Evolutionary conservation across 2,113 vertebrate genomes (phyloP).

Genomic region (Otis tarda): DNA sequence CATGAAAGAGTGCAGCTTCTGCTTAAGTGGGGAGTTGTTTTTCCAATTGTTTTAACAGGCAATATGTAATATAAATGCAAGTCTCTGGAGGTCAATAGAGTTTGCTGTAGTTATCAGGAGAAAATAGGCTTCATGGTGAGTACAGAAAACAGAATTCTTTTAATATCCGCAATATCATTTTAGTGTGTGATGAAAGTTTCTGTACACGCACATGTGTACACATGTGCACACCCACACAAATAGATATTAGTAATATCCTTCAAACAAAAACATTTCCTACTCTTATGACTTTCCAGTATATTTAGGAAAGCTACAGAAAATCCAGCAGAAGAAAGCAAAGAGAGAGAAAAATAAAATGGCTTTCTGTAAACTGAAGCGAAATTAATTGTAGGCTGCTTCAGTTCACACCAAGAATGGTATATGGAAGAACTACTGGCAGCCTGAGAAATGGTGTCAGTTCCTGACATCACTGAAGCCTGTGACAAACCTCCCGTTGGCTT

Average conservation of each 20-base stretch:
- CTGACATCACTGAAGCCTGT: neutral
- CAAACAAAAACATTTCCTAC: neutral
- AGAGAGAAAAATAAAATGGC: neutral
- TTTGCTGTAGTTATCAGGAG: conserved; percentile 13
- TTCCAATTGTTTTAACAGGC: neutral
- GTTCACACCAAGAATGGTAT: neutral
- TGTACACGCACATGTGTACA: rapidly evolving
- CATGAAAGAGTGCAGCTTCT: neutral
- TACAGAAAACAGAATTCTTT: neutral
- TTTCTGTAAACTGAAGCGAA: neutral
- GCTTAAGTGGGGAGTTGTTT: neutral
- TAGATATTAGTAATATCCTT: neutral
- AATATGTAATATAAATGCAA: neutral
- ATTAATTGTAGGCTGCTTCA: neutral
- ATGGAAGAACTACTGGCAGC: neutral
- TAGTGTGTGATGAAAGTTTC: neutral
- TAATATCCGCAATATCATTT: neutral
- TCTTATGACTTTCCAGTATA: neutral
- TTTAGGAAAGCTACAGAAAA: neutral
- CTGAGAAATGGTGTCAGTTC: neutral
- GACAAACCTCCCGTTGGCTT: neutral
- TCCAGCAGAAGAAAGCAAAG: neutral
- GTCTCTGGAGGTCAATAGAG: conserved; percentile 10
- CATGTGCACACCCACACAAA: neutral
- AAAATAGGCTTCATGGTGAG: neutral